Percentiles rank a stretch among this genome's conserved stretches.
Conservation (phyloP, 2,888 invertebrate species). For the Phragmatobia fuliginosa region DNA sequence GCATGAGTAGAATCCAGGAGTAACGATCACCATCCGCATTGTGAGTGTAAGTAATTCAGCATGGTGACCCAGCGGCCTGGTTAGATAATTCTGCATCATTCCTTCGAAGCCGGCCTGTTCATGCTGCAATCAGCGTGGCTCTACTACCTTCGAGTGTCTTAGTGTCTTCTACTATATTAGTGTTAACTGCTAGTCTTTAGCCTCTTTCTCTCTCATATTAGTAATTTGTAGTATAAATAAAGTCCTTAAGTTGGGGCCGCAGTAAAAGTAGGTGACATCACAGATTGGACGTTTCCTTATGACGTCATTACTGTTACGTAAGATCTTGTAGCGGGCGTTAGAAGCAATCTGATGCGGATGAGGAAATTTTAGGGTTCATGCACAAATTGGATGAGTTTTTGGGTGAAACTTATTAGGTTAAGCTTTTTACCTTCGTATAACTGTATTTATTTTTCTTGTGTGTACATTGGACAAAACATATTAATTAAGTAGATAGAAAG, state of each 20-base stretch:
- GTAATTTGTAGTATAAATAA: constrained; percentile 30
- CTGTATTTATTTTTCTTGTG: not conserved
- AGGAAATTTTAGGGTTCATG: constrained; percentile 47
- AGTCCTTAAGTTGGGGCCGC: constrained; percentile 35
- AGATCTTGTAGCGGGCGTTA: constrained; percentile 48
- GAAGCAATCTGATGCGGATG: constrained; percentile 52
- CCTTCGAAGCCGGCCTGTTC: too few species aligned
- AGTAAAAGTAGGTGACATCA: constrained; percentile 41
- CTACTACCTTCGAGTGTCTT: too few species aligned
- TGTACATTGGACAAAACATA: not conserved
- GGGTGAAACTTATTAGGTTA: constrained; percentile 7
- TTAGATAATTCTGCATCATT: too few species aligned
- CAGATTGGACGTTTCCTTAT: constrained; percentile 51
- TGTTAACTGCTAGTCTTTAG: too few species aligned
- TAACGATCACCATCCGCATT: too few species aligned
- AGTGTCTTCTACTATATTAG: too few species aligned
- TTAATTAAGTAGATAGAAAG: too few species aligned
- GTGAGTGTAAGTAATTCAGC: too few species aligned
- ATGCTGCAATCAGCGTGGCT: too few species aligned
- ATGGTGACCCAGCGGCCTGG: too few species aligned
- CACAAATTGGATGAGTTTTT: constrained; percentile 18
- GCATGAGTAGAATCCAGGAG: too few species aligned
- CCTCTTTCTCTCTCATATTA: not conserved
- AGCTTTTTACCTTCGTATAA: not conserved
- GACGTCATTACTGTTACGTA: constrained; percentile 54